These are phyloP conservation scores for Macrotrachela quadricornifera DNA, from an alignment of 1,140 invertebrate genomes.

Conservation along the genomic window DNA sequence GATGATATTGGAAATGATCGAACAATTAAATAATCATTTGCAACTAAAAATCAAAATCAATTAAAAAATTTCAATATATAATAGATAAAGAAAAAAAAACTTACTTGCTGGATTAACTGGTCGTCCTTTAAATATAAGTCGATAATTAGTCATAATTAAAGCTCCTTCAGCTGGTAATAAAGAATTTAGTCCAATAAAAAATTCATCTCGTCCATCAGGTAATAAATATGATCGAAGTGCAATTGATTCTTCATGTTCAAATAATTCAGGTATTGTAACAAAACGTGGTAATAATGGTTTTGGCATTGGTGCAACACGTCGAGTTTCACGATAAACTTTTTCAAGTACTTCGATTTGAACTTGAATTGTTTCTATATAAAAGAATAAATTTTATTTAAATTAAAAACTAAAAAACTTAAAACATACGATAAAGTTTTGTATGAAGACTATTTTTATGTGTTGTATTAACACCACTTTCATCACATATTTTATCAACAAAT, in stretches of 20 bases:
- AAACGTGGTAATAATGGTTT: conserved; percentile 1
- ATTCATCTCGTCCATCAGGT: conserved; percentile 67
- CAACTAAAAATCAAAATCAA: neutral
- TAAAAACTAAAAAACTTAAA: no score
- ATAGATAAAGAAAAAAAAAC: no score
- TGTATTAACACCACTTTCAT: neutral
- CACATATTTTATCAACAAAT: conserved; percentile 6
- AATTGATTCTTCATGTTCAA: neutral
- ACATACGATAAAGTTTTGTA: no score
- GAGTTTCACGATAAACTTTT: neutral
- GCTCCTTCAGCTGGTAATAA: conserved; percentile 87
- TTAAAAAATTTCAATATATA: no score
- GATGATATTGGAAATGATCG: conserved; percentile 68
- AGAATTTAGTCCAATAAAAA: conserved; percentile 46
- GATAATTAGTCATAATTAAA: conserved; percentile 85
- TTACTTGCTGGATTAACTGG: conserved; percentile 46
- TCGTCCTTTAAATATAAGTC: conserved; percentile 64
- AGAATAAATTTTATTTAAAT: no score
- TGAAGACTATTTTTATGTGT: no score
- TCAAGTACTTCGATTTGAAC: conserved; percentile 5
- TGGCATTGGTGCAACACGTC: neutral
- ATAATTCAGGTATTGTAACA: neutral
- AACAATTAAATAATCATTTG: conserved; percentile 36
- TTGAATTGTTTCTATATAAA: neutral
- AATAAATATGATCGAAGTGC: conserved; percentile 62